These are phyloP conservation scores for Acanthopleura granulata DNA, from an alignment of 2,888 invertebrate genomes.

Conservation along the genomic window DNA sequence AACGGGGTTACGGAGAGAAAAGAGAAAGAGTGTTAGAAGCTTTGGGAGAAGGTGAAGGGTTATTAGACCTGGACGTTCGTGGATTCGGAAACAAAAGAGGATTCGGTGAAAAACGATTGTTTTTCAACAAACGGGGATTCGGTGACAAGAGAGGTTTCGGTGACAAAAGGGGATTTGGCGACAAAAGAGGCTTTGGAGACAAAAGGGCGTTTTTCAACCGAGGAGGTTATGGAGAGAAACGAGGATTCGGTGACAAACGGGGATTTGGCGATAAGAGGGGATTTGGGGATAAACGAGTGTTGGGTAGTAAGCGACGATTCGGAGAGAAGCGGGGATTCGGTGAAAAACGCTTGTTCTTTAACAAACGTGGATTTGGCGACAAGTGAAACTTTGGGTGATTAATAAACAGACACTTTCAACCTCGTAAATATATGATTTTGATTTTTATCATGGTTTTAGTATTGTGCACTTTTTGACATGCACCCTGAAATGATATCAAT, in stretches of 20 bases:
- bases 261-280: conserved; percentile 36
- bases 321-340: conserved; percentile 33
- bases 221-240: conserved; percentile 34
- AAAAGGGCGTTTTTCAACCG: conserved; percentile 29
- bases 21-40: conserved; percentile 19
- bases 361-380: conserved; percentile 28
- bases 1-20: conserved; percentile 33
- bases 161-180: conserved; percentile 35
- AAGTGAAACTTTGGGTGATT: conserved; percentile 4
- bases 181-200: conserved; percentile 33
- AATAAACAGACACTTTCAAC: not conserved
- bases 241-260: conserved; percentile 37
- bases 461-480: too few species aligned
- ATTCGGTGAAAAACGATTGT: conserved; percentile 31
- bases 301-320: conserved; percentile 20
- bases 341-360: conserved; percentile 31
- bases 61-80: conserved; percentile 22
- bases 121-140: conserved; percentile 29
- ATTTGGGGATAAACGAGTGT: conserved; percentile 29
- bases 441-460: too few species aligned
- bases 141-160: conserved; percentile 32
- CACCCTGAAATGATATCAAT: too few species aligned
- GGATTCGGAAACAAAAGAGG: conserved; percentile 34
- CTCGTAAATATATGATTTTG: not conserved
- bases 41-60: not conserved